Base-by-base conservation (phyloP, 2,888 invertebrate species). In the Philaethria dido region DNA sequence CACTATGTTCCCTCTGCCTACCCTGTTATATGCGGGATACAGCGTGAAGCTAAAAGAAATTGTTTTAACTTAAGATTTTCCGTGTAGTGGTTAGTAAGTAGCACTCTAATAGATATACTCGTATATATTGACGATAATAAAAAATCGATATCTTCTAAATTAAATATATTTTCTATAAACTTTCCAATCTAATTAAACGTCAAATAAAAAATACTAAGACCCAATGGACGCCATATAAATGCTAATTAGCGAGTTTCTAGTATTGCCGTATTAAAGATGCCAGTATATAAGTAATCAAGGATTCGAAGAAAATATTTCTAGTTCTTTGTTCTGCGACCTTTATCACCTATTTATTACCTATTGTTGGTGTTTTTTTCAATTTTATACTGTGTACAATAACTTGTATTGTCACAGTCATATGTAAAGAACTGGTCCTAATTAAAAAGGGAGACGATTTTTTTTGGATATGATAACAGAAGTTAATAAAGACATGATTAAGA, bases 261-360 rank as follows among this genome's bases (percentile, higher is more conserved):
- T 47, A 60, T 20, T 13, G 29, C 29, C 33, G 44, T 45, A 45
- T 60, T 45, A 33, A 47, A 60, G 45, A 60, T 60, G 45, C 20
- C 47, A 47, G 13, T 18, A 47, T 33, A 47, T 25, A 44, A 47
- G 45, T 60, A 60, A 60, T 45, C 22, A 45, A 60, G 45, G 33
- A 14, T 60, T 60, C 60, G n/a, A 47, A 60, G 45, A 60, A 60
- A 33, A 45, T 18, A 47, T 45, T 33, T 60, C 45, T 33, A 47
- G 60, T 60, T 47, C 60, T 60, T 33, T 33, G 44, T 25, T 47
- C 42, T n/a, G 20, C 45, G 45, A 60, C 45, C 45, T 44, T 18
- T 47, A 45, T 47, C 45, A 60, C 13, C 33, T 60, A 60, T 47
- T 60, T 60, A 60, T 47, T 47, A 29, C 33, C 44, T 45, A 60